Conservation (phyloP, 1,140 invertebrate genomes). For the Gryon sp. region DNA sequence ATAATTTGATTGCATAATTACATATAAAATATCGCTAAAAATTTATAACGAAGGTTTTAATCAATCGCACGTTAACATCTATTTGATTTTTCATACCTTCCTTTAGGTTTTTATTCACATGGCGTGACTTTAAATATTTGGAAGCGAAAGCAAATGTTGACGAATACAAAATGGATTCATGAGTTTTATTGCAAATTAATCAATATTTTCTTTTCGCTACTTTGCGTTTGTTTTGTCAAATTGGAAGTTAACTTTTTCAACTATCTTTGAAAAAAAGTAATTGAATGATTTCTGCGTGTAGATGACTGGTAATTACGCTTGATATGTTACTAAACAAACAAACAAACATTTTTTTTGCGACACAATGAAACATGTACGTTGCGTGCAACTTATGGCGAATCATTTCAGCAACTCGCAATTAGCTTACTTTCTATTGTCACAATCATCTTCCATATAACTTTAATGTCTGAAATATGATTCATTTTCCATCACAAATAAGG, state of each 20-base stretch:
- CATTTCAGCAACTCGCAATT: slow-evolving; percentile 19
- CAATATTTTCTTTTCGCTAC: too few relatives aligned
- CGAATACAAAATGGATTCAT: too few relatives aligned
- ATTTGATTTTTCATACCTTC: too few relatives aligned
- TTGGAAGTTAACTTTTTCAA: too few relatives aligned
- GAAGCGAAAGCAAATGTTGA: background rate
- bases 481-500: slow-evolving; percentile 1
- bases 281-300: background rate
- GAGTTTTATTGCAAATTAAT: too few relatives aligned
- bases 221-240: too few relatives aligned
- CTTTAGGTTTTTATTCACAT: too few relatives aligned
- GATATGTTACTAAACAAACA: background rate
- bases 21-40: too few relatives aligned
- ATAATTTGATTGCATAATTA: too few relatives aligned
- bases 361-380: background rate
- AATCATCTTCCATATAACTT: slow-evolving; percentile 12
- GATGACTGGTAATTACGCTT: background rate
- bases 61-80: too few relatives aligned
- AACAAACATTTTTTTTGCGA: slow-evolving; percentile 10
- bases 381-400: slow-evolving; percentile 11
- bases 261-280: background rate
- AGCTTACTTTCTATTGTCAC: slow-evolving; percentile 39
- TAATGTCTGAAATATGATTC: slow-evolving; percentile 16
- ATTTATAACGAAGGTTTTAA: too few relatives aligned
- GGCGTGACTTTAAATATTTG: too few relatives aligned